These are phyloP conservation scores for Loriculus beryllinus DNA, from an alignment of 2,797 vertebrate genomes.

Conservation along the genomic window DNA sequence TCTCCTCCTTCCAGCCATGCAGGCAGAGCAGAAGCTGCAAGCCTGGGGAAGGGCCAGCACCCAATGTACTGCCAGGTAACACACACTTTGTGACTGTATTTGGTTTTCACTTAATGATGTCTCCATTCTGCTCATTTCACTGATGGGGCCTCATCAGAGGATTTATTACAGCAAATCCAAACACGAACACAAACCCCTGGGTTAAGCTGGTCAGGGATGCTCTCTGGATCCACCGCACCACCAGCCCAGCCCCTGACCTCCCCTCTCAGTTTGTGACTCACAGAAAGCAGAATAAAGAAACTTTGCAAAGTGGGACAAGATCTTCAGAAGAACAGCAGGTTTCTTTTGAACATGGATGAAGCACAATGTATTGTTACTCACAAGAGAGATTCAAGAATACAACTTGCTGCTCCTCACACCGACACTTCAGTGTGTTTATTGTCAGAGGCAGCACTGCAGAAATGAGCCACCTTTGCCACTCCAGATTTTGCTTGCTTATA, in stretches of 20 bases:
- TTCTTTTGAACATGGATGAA: neutral
- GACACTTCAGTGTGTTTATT: neutral
- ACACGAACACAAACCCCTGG: fast-evolving
- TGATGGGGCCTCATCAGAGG: neutral
- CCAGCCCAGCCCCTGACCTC: neutral
- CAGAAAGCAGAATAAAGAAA: neutral
- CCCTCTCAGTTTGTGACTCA: neutral
- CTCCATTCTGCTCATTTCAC: neutral
- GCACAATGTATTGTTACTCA: neutral
- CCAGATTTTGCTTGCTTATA: neutral
- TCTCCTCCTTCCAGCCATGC: neutral
- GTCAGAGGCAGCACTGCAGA: neutral
- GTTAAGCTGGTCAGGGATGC: neutral
- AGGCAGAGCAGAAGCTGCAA: neutral
- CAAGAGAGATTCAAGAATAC: neutral
- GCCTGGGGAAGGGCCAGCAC: neutral
- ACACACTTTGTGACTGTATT: neutral
- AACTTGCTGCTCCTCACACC: neutral
- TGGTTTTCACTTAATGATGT: neutral
- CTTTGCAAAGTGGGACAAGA: neutral
- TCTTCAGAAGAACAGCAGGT: neutral
- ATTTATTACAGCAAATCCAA: neutral
- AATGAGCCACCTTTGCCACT: neutral
- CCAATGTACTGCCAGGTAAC: neutral
- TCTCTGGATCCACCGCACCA: neutral